phyloP scores from a whole-genome alignment of 2,888 invertebrate genomes.

The Tenodera sinensis region DNA sequence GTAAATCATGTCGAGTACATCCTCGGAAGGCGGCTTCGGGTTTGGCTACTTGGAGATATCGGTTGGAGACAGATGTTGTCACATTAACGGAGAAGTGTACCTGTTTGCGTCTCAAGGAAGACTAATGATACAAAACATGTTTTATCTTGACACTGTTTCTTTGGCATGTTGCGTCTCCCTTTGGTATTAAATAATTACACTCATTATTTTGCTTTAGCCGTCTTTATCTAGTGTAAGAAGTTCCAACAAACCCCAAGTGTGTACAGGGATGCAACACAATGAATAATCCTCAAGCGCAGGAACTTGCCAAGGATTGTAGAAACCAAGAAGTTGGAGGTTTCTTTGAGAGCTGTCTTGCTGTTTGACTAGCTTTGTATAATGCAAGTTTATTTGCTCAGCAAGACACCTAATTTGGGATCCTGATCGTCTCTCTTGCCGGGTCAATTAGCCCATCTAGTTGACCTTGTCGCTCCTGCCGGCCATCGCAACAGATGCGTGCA shows the following conservation, averaged over 20 bases:
- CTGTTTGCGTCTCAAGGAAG: background rate
- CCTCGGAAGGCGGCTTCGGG: background rate
- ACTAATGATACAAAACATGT: background rate
- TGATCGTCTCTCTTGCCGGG: conserved; percentile 18
- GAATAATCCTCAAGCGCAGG: background rate
- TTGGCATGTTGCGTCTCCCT: background rate
- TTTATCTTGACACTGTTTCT: background rate
- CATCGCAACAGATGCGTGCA: background rate
- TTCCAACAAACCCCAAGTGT: background rate
- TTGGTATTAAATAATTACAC: background rate
- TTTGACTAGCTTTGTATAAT: background rate
- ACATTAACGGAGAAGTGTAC: background rate
- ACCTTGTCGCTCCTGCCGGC: conserved; percentile 5
- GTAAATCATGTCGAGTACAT: background rate
- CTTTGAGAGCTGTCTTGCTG: background rate
- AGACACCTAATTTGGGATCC: conserved; percentile 24
- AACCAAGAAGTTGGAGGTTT: background rate
- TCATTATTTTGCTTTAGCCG: background rate
- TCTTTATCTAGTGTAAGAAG: background rate
- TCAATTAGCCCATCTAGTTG: conserved; percentile 27
- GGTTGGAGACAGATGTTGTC: background rate
- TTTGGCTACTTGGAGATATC: background rate
- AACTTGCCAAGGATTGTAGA: background rate
- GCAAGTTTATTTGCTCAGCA: conserved; percentile 10
- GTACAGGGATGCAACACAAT: background rate